phyloP scores from a whole-genome alignment of 2,888 invertebrate species.

The Latrodectus hesperus region DNA sequence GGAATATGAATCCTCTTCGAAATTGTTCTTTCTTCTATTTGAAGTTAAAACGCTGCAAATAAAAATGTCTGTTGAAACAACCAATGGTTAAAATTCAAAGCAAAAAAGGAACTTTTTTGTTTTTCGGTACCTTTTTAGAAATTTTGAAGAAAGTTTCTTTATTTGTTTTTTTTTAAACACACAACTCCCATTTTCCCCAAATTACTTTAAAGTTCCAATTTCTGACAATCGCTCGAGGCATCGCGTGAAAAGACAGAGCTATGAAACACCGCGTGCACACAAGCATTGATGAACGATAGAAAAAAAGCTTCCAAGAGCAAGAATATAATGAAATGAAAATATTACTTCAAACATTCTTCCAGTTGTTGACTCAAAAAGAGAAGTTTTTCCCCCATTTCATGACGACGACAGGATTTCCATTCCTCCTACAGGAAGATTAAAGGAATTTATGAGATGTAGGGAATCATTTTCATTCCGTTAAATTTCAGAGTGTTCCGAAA shows the following conservation, averaged over 20 bases:
- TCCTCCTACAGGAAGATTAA: background rate
- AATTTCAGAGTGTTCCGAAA: no score
- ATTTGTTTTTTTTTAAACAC: no score
- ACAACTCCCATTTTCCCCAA: no score
- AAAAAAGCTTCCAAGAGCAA: conserved; percentile 21
- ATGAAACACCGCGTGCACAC: background rate
- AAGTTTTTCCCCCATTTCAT: conserved; percentile 34
- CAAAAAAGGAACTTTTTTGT: no score
- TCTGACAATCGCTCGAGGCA: conserved; percentile 11
- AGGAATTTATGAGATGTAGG: conserved; percentile 37
- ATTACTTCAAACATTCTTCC: conserved; percentile 29
- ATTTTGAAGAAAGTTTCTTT: no score
- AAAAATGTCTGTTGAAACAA: no score
- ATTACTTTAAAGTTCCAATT: no score
- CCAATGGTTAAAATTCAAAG: no score
- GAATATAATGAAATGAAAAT: conserved; percentile 66
- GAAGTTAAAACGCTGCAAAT: no score
- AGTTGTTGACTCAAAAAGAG: conserved; percentile 55
- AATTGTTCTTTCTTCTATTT: no score
- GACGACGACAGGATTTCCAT: conserved; percentile 19
- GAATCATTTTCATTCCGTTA: background rate
- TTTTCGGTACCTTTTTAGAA: no score
- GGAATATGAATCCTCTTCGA: no score
- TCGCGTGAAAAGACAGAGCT: background rate
- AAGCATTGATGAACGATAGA: conserved; percentile 45